Evolutionary conservation across 2,888 invertebrate genomes (phyloP), one percentile per base, ranked within the genome.

Genomic region (Aproaerema taeniolella): DNA sequence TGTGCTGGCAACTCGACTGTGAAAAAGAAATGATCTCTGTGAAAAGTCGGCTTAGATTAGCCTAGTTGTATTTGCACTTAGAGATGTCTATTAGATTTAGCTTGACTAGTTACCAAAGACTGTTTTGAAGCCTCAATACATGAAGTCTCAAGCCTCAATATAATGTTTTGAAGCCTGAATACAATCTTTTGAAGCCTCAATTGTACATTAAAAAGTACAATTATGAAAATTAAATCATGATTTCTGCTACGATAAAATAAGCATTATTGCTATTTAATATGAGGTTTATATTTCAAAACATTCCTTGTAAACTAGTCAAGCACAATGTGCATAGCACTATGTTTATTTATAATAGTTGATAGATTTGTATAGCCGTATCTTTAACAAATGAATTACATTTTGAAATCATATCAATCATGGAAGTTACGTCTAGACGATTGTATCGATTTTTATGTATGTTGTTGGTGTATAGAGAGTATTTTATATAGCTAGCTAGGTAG

Each of bases 21-120:
- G 1, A 87, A 85, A 53, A 87, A 87, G 67, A 87, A 87, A 87
- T 87, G 87, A 87, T 86, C 69, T 68, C 61, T 44, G 59, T 55
- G 57, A 60, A 61, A n/a, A n/a, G 42, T 34, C 31, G 39, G n/a
- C n/a, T 41, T 45, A 29, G 26, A 20, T 26, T 62, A 62, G 53
- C 36, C 52, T 48, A 49, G 51, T 50, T 41, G 42, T 55, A 49
- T 46, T 53, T 41, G 56, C 56, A 58, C 52, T 50, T 58, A 53
- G 48, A 60, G 49, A 49, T 57, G 58, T 47, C 38, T 48, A 49
- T 63, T 9, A 63, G 54, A 41, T 55, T 52, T 54, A 53, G 46
- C 9, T 39, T 34, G 33, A 31, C 33, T 11, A 24, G 26, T 5
- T 43, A 36, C 34, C 33, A 24, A 10, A 35, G 38, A 28, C 2